These are phyloP conservation scores for Lasiommata megera DNA, from an alignment of 2,888 invertebrate genomes.

Conservation along the genomic window DNA sequence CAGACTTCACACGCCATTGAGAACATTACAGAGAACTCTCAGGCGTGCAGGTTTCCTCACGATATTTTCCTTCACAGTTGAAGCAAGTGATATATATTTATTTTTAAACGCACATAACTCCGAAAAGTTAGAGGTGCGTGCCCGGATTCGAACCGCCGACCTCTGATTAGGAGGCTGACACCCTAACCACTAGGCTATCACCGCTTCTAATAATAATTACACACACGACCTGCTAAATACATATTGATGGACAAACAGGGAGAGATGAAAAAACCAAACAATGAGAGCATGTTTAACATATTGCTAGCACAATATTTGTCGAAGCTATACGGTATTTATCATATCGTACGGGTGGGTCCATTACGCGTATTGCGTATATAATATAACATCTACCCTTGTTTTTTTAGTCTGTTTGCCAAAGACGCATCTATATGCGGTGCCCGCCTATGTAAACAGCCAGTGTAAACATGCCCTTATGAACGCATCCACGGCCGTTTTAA, in stretches of 20 bases:
- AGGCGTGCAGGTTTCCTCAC: too few relatives aligned
- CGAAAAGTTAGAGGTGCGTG: too few relatives aligned
- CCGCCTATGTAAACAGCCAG: constrained; percentile 69
- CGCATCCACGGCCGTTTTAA: constrained; percentile 56
- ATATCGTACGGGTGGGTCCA: constrained; percentile 38
- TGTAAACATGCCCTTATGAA: constrained; percentile 75
- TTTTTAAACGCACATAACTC: too few relatives aligned
- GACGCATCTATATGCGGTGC: constrained; percentile 75
- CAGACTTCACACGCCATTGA: too few relatives aligned
- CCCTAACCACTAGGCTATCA: too few relatives aligned
- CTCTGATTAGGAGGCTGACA: too few relatives aligned
- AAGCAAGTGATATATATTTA: too few relatives aligned
- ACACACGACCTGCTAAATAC: constrained; percentile 27
- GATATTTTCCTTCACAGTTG: too few relatives aligned
- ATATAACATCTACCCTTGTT: constrained; percentile 77
- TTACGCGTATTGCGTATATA: constrained; percentile 47
- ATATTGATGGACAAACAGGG: constrained; percentile 41
- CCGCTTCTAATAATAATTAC: too few relatives aligned
- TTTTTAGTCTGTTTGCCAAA: constrained; percentile 77
- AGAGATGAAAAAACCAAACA: constrained; percentile 50
- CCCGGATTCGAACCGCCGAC: too few relatives aligned
- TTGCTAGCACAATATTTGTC: constrained; percentile 48
- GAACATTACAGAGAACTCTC: too few relatives aligned
- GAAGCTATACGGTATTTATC: constrained; percentile 39
- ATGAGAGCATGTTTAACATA: constrained; percentile 54